Conservation (phyloP, 1,140 invertebrate species). For the Drosophila tani region DNA sequence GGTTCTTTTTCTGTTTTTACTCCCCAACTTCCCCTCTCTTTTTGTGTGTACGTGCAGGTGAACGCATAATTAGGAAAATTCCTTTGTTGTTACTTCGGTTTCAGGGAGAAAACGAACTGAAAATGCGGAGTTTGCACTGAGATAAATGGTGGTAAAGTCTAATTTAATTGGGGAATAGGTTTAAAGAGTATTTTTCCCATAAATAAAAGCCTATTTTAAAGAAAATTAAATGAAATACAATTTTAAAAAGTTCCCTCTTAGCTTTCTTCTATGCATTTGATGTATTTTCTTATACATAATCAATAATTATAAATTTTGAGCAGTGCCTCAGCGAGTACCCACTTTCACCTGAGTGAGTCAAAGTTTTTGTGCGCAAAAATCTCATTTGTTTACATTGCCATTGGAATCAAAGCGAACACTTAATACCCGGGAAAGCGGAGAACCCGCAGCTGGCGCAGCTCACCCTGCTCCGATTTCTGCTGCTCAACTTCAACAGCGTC, state of each 20-base stretch:
- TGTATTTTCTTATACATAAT: neutral
- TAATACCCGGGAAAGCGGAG: slow-evolving; percentile 19
- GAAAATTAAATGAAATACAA: too few relatives aligned
- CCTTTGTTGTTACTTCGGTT: slow-evolving; percentile 53
- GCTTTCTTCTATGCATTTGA: neutral
- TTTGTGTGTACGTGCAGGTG: slow-evolving; percentile 65
- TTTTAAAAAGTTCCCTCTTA: neutral
- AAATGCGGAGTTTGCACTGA: slow-evolving; percentile 10
- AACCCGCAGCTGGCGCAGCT: neutral
- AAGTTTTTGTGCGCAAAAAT: slow-evolving; percentile 24
- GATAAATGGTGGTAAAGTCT: neutral
- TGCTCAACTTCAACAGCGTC: slow-evolving; percentile 10
- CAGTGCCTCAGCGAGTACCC: slow-evolving; percentile 6
- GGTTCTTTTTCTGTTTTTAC: neutral
- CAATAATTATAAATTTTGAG: neutral
- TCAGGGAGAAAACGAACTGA: slow-evolving; percentile 5
- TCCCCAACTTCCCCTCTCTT: neutral
- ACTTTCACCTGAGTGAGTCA: slow-evolving; percentile 20
- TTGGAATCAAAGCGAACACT: slow-evolving; percentile 51
- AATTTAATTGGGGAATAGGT: neutral
- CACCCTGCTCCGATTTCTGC: slow-evolving; percentile 15
- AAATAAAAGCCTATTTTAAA: too few relatives aligned
- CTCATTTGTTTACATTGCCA: slow-evolving; percentile 47
- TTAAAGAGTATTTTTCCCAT: too few relatives aligned
- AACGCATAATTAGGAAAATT: slow-evolving; percentile 80